phyloP scores from a whole-genome alignment of 2,113 vertebrate species.

The Macquaria ambigua region DNA sequence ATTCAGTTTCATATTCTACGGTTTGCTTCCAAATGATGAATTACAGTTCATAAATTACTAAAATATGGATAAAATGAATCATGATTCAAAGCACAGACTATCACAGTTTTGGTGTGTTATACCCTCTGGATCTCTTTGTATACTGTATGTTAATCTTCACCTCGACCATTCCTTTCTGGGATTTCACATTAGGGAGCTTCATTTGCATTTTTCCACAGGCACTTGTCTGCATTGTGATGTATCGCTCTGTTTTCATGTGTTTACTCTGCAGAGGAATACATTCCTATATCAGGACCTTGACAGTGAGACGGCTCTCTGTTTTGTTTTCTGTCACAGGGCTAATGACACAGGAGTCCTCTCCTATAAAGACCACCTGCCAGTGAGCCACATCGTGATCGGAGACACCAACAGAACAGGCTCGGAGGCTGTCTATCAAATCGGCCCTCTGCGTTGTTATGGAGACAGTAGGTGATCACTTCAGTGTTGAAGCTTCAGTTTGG shows the following conservation, averaged over 20 bases:
- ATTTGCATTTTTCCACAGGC: neutral
- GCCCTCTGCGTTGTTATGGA: slow-evolving; percentile 95
- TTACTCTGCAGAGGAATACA: too few relatives aligned
- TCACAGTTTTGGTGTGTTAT: too few relatives aligned
- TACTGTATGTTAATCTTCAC: neutral
- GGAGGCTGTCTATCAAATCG: slow-evolving; percentile 91
- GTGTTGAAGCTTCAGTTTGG: slow-evolving; percentile 45
- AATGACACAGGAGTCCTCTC: slow-evolving; percentile 93
- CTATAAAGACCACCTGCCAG: slow-evolving; percentile 96
- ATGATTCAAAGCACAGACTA: too few relatives aligned
- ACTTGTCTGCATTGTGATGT: neutral
- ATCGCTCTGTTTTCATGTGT: neutral
- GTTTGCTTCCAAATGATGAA: neutral
- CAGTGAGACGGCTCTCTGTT: neutral
- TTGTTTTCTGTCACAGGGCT: slow-evolving; percentile 82
- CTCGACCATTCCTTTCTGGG: too few relatives aligned
- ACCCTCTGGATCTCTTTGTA: neutral
- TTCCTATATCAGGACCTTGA: too few relatives aligned
- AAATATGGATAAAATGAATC: too few relatives aligned
- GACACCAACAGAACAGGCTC: slow-evolving; percentile 94
- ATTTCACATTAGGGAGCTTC: neutral
- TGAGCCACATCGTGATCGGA: slow-evolving; percentile 94
- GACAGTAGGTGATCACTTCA: slow-evolving; percentile 91
- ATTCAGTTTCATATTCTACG: neutral
- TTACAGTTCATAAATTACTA: neutral